Percentiles rank a stretch among this genome's conserved stretches.
Evolutionary conservation across 64 coral and sea anemone species (phyloP).

Genomic region (Orbicella faveolata): DNA sequence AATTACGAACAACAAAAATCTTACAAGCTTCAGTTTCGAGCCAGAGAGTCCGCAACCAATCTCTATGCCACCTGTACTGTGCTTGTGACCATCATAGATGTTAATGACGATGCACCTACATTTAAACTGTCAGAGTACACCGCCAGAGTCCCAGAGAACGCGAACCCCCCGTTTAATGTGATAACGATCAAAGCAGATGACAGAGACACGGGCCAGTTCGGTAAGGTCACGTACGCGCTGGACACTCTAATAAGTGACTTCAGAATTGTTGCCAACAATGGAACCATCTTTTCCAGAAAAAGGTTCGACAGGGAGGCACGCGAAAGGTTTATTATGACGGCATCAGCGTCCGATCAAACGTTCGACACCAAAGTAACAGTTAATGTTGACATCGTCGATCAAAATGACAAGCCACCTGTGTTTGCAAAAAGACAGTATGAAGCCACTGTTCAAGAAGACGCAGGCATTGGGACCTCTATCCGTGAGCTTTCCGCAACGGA

Average conservation of each 20-base stretch:
- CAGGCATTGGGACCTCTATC: slow-evolving; percentile 29
- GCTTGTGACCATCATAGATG: not conserved
- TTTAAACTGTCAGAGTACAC: slow-evolving; percentile 43
- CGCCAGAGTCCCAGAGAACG: slow-evolving; percentile 57
- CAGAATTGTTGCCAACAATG: slow-evolving; percentile 33
- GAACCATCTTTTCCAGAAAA: slow-evolving; percentile 45
- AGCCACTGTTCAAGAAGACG: slow-evolving; percentile 18
- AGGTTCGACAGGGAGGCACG: slow-evolving; percentile 54
- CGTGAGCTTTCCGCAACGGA: slow-evolving; percentile 35
- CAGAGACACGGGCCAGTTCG: slow-evolving; percentile 31
- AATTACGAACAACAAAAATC: slow-evolving; percentile 43
- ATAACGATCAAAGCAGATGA: slow-evolving; percentile 53
- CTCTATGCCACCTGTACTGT: slow-evolving; percentile 40
- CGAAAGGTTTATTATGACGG: slow-evolving; percentile 2
- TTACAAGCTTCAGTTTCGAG: slow-evolving; percentile 51
- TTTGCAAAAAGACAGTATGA: slow-evolving; percentile 7
- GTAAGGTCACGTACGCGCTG: slow-evolving; percentile 13
- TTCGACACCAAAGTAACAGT: not conserved
- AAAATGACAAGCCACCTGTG: slow-evolving; percentile 48
- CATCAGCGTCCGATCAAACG: slow-evolving; percentile 47
- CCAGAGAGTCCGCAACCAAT: slow-evolving; percentile 10
- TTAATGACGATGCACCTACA: slow-evolving; percentile 41
- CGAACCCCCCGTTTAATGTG: not conserved
- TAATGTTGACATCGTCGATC: slow-evolving; percentile 41
- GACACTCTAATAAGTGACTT: slow-evolving; percentile 12